These are phyloP conservation scores for Macropis europaea DNA, from an alignment of 2,888 invertebrate species.

Conservation along the genomic window DNA sequence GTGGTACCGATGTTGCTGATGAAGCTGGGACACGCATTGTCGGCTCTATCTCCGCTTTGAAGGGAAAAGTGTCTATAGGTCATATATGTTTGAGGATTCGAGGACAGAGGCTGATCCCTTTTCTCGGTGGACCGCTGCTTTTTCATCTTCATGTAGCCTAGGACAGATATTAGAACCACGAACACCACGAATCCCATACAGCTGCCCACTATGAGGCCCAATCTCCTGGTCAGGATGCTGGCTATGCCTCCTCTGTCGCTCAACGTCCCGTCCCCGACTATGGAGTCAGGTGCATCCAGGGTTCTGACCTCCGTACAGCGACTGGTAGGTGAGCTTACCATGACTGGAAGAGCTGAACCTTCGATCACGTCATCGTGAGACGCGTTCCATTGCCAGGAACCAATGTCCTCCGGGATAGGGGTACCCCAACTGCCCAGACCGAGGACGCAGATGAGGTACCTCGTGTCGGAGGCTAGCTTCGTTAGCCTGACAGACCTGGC, in stretches of 20 bases:
- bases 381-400: slow-evolving; percentile 72
- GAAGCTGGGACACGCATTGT: slow-evolving; percentile 77
- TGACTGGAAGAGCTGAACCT: slow-evolving; percentile 82
- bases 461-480: slow-evolving; percentile 88
- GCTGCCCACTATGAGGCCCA: slow-evolving; percentile 93
- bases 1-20: slow-evolving; percentile 77
- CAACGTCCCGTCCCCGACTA: slow-evolving; percentile 82
- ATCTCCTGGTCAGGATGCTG: slow-evolving; percentile 89
- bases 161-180: slow-evolving; percentile 89
- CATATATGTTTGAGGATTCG: slow-evolving; percentile 88
- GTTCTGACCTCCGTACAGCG: slow-evolving; percentile 90
- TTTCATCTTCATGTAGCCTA: slow-evolving; percentile 92
- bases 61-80: slow-evolving; percentile 88
- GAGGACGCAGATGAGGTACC: slow-evolving; percentile 92
- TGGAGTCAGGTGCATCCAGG: slow-evolving; percentile 86
- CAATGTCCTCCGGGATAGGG: slow-evolving; percentile 81
- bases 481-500: slow-evolving; percentile 88
- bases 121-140: slow-evolving; percentile 89
- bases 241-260: slow-evolving; percentile 86
- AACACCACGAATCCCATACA: slow-evolving; percentile 93
- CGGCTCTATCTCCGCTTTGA: slow-evolving; percentile 83
- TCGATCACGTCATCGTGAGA: slow-evolving; percentile 84
- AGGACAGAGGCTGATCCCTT: slow-evolving; percentile 83
- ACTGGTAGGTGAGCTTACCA: slow-evolving; percentile 87
- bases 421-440: slow-evolving; percentile 88